These are phyloP conservation scores for Chelonus insularis DNA, from an alignment of 1,140 invertebrate species.

Conservation along the genomic window DNA sequence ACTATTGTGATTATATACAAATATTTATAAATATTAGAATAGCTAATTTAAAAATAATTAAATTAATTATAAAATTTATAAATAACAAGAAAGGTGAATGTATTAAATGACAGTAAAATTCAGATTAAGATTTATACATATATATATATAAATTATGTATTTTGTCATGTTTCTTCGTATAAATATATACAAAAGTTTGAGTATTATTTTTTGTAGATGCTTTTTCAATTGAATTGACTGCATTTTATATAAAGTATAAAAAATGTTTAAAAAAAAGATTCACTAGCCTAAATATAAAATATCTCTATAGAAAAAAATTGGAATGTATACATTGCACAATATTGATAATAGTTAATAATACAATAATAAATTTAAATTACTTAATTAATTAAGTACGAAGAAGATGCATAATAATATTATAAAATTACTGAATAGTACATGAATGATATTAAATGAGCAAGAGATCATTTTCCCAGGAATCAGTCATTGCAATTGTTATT, in stretches of 20 bases:
- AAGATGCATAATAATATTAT: no score
- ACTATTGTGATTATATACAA: no score
- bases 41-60: slow-evolving; percentile 10
- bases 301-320: slow-evolving; percentile 40
- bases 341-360: slow-evolving; percentile 42
- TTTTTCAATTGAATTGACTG: slow-evolving; percentile 23
- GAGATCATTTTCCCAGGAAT: slow-evolving; percentile 30
- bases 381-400: slow-evolving; percentile 18
- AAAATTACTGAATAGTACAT: no score
- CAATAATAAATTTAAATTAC: slow-evolving; percentile 12
- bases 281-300: slow-evolving; percentile 27
- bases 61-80: slow-evolving; percentile 15
- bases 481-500: slow-evolving; percentile 30
- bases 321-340: slow-evolving; percentile 59
- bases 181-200: slow-evolving; percentile 60
- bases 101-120: slow-evolving; percentile 33
- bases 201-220: slow-evolving; percentile 43
- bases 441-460: slow-evolving; percentile 30
- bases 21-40: no score
- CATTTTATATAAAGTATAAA: slow-evolving; percentile 32
- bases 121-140: no score
- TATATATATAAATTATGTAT: slow-evolving; percentile 60
- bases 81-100: slow-evolving; percentile 12
- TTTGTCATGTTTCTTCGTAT: slow-evolving; percentile 53
- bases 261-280: slow-evolving; percentile 36